Evolutionary conservation across 2,888 invertebrate species (phyloP).

Genomic region (Lasioglossum leucozonium): DNA sequence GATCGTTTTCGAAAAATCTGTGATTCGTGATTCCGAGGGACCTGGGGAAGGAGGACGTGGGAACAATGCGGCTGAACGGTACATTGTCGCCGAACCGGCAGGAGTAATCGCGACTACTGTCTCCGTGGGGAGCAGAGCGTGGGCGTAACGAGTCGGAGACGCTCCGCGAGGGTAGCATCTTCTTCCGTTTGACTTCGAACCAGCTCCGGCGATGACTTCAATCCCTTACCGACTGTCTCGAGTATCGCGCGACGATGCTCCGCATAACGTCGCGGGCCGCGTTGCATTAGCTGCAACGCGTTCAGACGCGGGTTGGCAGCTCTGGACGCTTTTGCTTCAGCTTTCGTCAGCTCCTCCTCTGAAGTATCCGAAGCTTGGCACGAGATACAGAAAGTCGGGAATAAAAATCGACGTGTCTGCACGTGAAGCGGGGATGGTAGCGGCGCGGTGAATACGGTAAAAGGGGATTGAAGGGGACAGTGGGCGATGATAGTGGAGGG

Average conservation of each 20-base stretch:
- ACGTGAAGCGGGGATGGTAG: constrained; percentile 9
- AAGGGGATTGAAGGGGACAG: constrained; percentile 41
- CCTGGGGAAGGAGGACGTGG: constrained; percentile 6
- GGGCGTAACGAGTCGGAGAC: constrained; percentile 65
- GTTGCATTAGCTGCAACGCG: constrained; percentile 31
- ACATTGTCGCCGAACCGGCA: constrained; percentile 17
- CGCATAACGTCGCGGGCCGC: background rate
- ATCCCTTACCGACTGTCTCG: constrained; percentile 35
- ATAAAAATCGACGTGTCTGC: constrained; percentile 71
- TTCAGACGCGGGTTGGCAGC: constrained; percentile 1
- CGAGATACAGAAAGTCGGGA: constrained; percentile 64
- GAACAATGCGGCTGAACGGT: constrained; percentile 29
- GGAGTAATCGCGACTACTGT: constrained; percentile 47
- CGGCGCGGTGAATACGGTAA: constrained; percentile 15
- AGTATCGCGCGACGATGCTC: constrained; percentile 28
- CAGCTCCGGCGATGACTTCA: background rate
- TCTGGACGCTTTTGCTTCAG: constrained; percentile 61
- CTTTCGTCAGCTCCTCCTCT: constrained; percentile 62
- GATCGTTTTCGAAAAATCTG: background rate
- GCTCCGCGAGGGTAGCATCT: constrained; percentile 26
- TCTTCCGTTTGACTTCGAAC: constrained; percentile 51
- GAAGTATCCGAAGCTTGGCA: constrained; percentile 56
- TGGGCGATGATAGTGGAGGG: background rate
- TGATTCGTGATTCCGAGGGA: background rate
- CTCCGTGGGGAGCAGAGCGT: constrained; percentile 48